Base-by-base conservation (phyloP, 2,797 vertebrate species). In the Pachyuromys duprasi region DNA sequence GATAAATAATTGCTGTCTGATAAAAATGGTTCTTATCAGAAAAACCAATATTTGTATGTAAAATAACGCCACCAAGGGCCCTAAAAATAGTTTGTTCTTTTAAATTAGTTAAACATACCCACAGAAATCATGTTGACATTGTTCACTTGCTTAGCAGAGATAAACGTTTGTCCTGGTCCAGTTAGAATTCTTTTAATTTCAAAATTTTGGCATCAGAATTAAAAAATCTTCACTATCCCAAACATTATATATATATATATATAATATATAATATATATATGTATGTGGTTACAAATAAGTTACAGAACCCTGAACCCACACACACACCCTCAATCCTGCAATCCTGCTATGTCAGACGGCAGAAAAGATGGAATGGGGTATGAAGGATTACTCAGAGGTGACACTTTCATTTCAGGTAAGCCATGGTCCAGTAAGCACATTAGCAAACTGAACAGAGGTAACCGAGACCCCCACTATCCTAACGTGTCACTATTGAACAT, bases 61-160 rank as follows among this genome's bases (percentile, higher is more conserved):
- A 89, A 97, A 96, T 63, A 96, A 93, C 79, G 63, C 36, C 92
- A 97, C 90, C 94, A 93, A 74, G 69, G 92, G 86, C 45, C 81
- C 97, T 91, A 83, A 92, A 97, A 93, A 93, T 42, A 94, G 94
- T 97, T 97, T 97, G 93, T 55, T 97, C 93, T 96, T 84, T 96
- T 96, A 95, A 97, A 97, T 98, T 93, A 96, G 95, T 97, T 96
- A 97, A 97, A 96, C 79, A 98, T 94, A 76, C 65, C 70, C 65
- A 90, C 31, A n/a, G 92, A 97, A 97, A 94, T 89, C 75, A 86
- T 97, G 92, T 96, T 97, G 95, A 97, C 96, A 97, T 60, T 96
- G 81, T 45, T 67, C 82, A 92, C 79, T 92, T 95, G 88, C 90
- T 90, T 90, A 95, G 90, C 94, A 92, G 86, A 97, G 95, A 96